Percentiles rank a stretch among this genome's conserved stretches.
Conservation (phyloP, 2,113 vertebrate species). For the Lophochroa leadbeateri region DNA sequence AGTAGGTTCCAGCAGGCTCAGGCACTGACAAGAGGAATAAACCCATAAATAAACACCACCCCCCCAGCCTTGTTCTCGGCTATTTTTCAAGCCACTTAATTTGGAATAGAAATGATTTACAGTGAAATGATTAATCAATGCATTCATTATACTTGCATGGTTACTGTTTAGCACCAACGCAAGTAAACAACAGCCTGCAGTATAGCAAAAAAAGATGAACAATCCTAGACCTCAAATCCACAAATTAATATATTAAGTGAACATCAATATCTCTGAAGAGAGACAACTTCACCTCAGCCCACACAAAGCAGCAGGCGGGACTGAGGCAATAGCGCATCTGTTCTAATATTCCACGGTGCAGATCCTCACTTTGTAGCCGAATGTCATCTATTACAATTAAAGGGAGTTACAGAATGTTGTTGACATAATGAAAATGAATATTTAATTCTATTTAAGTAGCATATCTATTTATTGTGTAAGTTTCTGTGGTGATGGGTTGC, state of each 20-base stretch:
- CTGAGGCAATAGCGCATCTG: neutral
- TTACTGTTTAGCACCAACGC: conserved; percentile 9
- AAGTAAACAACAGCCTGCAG: conserved; percentile 40
- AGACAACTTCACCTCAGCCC: conserved; percentile 8
- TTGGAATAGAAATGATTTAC: conserved; percentile 21
- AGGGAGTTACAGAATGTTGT: neutral
- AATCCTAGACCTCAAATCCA: conserved; percentile 1
- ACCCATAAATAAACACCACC: neutral
- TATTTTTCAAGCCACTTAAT: neutral
- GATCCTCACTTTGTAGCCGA: neutral
- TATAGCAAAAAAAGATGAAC: conserved; percentile 18
- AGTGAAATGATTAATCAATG: conserved; percentile 45
- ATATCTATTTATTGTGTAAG: neutral
- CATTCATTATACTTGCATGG: conserved; percentile 24
- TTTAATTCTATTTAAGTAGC: neutral
- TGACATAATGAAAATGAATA: neutral
- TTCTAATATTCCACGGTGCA: neutral
- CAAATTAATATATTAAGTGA: conserved; percentile 30
- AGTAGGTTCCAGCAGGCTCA: neutral
- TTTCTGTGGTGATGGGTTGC: neutral
- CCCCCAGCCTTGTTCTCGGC: neutral
- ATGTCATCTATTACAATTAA: neutral
- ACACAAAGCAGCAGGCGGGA: neutral
- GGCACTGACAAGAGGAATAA: neutral
- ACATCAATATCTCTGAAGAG: neutral